A percentile compares a stretch with the other conserved stretches of the same genome.
Evolutionary conservation across 2,113 vertebrate genomes (phyloP).

Genomic region (Tyrannus savana): DNA sequence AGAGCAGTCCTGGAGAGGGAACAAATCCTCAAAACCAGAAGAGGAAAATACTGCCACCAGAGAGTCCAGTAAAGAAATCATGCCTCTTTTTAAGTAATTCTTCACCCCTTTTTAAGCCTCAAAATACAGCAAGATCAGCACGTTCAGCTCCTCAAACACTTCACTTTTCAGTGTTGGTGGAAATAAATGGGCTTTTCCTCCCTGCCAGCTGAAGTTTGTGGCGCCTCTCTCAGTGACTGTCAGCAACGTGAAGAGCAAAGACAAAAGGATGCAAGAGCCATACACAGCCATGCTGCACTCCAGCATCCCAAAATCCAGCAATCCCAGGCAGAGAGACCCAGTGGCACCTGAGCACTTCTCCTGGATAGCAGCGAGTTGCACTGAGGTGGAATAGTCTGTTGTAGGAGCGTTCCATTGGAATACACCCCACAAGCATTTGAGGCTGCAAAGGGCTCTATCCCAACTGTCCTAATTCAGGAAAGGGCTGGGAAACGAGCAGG

Average conservation of each 20-base stretch:
- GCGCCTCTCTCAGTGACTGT: not conserved
- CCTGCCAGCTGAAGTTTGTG: not conserved
- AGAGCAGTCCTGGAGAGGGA: not conserved
- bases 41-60: not conserved
- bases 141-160: not conserved
- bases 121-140: not conserved
- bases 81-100: not conserved
- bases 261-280: not conserved
- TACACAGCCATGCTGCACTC: not conserved
- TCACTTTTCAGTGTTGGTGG: not conserved
- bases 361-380: rapidly evolving
- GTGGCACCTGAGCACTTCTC: rapidly evolving
- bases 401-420: not conserved
- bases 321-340: not conserved
- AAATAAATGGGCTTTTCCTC: not conserved
- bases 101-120: not conserved
- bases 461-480: not conserved
- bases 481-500: not conserved
- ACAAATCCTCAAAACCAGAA: not conserved
- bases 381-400: not conserved
- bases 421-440: not conserved
- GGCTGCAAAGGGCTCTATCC: not conserved
- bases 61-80: not conserved
- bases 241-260: not conserved
- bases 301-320: not conserved